Conservation (phyloP, 2,797 vertebrate genomes). For the Pteronotus mesoamericanus region DNA sequence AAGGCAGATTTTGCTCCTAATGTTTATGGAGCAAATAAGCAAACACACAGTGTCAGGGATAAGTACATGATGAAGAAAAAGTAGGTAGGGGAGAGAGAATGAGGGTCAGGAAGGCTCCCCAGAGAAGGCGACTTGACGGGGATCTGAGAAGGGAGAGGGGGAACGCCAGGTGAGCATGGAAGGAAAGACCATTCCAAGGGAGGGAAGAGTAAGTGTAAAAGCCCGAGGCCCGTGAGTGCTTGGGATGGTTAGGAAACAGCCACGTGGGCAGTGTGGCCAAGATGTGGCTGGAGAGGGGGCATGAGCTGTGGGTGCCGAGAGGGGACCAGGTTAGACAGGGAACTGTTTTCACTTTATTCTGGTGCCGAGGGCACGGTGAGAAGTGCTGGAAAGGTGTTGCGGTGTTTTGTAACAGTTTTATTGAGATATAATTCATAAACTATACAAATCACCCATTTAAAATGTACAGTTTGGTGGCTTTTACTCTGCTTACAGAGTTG, state of each 20-base stretch:
- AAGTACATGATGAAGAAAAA: neutral
- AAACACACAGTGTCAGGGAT: neutral
- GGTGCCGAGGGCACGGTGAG: rapidly evolving
- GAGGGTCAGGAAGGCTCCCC: neutral
- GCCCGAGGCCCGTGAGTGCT: rapidly evolving
- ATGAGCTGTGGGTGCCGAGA: neutral
- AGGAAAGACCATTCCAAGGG: neutral
- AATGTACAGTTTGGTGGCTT: neutral
- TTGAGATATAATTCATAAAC: neutral
- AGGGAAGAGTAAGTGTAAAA: neutral
- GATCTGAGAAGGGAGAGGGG: neutral
- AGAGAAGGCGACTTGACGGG: neutral
- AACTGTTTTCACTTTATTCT: neutral
- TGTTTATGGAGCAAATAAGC: neutral
- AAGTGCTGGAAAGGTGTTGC: neutral
- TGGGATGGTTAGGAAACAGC: neutral
- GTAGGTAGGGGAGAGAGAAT: neutral
- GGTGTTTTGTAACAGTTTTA: neutral
- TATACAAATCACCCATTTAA: neutral
- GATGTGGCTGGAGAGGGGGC: neutral
- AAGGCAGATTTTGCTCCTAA: neutral
- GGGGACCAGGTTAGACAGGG: neutral
- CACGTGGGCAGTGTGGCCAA: neutral
- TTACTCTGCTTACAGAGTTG: neutral
- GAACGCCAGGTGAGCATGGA: neutral